A percentile compares a stretch with the other conserved stretches of the same genome.
phyloP scores from a whole-genome alignment of 2,797 vertebrate species.

The Rhinatrema bivittatum region DNA sequence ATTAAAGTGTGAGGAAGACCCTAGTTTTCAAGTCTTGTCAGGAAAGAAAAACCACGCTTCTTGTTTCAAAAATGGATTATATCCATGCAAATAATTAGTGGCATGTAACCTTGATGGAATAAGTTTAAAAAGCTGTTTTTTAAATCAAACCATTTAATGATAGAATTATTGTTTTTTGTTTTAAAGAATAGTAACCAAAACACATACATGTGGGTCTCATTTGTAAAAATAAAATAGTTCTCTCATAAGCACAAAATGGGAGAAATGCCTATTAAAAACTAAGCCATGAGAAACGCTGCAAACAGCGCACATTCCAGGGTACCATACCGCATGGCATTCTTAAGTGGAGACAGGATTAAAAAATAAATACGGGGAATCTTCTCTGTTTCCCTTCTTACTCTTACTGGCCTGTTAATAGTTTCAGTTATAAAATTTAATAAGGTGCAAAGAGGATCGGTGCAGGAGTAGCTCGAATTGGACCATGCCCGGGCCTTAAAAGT shows the following conservation, averaged over 20 bases:
- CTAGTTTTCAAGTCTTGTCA: conserved; percentile 87
- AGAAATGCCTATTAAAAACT: too few species aligned
- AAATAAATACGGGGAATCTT: too few species aligned
- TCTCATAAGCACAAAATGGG: too few species aligned
- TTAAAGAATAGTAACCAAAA: too few species aligned
- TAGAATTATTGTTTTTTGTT: too few species aligned
- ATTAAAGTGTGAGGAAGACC: conserved; percentile 66
- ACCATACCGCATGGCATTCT: conserved; percentile 7
- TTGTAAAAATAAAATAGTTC: too few species aligned
- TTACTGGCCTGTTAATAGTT: conserved; percentile 29
- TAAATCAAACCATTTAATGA: conserved; percentile 3
- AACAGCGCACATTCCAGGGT: too few species aligned
- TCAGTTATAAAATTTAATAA: conserved; percentile 52
- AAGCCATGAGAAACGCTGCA: too few species aligned
- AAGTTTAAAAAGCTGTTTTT: conserved; percentile 6
- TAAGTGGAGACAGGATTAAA: too few species aligned
- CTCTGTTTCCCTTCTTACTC: conserved; percentile 13
- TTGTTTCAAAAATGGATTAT: conserved; percentile 43
- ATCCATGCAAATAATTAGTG: conserved; percentile 17
- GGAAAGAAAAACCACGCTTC: conserved; percentile 59
- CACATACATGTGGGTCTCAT: too few species aligned
- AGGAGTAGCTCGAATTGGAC: conserved; percentile 76
- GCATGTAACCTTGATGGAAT: conserved; percentile 19
- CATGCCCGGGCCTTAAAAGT: conserved; percentile 79
- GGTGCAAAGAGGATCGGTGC: conserved; percentile 85